These are phyloP conservation scores for Odobenus rosmarus DNA, from an alignment of 2,113 vertebrate species.

Conservation along the genomic window DNA sequence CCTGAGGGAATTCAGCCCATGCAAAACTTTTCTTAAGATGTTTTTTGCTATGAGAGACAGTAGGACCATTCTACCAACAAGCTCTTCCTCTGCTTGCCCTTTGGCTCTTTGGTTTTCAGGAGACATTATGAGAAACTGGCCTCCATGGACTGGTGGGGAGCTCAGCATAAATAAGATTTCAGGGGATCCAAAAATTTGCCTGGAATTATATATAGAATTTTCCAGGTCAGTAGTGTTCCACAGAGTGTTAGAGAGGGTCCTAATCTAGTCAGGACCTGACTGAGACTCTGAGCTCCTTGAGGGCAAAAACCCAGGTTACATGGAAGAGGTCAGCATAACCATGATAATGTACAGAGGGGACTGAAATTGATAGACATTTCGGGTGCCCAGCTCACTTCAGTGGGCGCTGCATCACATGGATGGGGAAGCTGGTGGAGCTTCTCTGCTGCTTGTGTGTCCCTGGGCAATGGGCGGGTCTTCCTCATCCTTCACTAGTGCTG, in stretches of 20 bases:
- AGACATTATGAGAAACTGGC: background rate
- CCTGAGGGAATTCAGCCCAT: background rate
- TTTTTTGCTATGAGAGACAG: background rate
- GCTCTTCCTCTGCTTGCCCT: background rate
- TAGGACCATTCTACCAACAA: background rate
- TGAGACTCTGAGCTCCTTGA: background rate
- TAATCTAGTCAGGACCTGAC: background rate
- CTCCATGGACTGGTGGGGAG: background rate
- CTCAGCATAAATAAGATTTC: background rate
- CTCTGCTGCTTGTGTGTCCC: background rate
- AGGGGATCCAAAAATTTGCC: background rate
- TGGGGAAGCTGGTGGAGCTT: background rate
- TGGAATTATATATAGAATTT: background rate
- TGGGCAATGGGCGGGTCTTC: background rate
- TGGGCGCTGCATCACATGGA: background rate
- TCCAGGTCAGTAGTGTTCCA: background rate
- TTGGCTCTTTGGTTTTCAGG: conserved; percentile 15
- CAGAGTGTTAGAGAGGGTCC: background rate
- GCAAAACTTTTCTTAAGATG: conserved; percentile 5
- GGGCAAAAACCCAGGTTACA: background rate
- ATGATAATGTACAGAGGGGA: background rate
- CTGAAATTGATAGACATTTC: background rate
- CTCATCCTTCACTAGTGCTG: background rate
- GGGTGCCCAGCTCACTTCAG: background rate
- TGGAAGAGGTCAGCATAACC: background rate